phyloP scores from a whole-genome alignment of 1,140 invertebrate genomes.

The Philotrypesis tridentata region DNA sequence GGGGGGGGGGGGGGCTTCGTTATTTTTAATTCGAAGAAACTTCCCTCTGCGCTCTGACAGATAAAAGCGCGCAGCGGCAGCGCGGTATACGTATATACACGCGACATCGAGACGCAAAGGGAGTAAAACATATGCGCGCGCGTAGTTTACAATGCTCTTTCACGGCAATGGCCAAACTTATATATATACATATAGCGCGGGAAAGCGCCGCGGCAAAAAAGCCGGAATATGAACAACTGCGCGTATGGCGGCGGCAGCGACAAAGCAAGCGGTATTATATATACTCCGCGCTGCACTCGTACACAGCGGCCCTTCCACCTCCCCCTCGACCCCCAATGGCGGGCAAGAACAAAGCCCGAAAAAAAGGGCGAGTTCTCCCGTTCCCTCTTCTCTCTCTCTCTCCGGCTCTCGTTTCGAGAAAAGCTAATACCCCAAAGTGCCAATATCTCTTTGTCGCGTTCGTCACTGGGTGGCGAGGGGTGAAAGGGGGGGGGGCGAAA shows the following conservation, averaged over 20 bases:
- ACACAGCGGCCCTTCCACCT: neutral
- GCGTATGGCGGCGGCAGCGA: no score
- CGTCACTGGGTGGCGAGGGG: constrained; percentile 15
- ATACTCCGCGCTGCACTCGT: neutral
- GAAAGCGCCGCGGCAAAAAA: neutral
- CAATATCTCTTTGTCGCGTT: constrained; percentile 36
- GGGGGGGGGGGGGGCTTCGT: no score
- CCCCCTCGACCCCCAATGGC: no score
- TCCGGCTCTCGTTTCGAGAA: neutral
- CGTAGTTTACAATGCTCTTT: neutral
- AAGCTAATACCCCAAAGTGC: constrained; percentile 40
- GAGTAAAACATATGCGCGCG: neutral
- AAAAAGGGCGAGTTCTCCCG: neutral
- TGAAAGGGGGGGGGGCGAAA: no score
- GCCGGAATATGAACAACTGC: neutral
- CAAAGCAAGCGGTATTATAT: neutral
- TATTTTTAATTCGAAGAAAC: neutral
- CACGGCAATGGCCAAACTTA: neutral
- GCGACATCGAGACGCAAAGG: neutral
- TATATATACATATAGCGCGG: no score
- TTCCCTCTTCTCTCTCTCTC: neutral
- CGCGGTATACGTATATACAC: no score
- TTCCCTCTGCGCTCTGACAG: neutral
- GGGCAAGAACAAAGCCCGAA: neutral
- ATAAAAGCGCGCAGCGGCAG: no score